Conservation (phyloP, 2,888 invertebrate species). For the Netelia inedita region DNA sequence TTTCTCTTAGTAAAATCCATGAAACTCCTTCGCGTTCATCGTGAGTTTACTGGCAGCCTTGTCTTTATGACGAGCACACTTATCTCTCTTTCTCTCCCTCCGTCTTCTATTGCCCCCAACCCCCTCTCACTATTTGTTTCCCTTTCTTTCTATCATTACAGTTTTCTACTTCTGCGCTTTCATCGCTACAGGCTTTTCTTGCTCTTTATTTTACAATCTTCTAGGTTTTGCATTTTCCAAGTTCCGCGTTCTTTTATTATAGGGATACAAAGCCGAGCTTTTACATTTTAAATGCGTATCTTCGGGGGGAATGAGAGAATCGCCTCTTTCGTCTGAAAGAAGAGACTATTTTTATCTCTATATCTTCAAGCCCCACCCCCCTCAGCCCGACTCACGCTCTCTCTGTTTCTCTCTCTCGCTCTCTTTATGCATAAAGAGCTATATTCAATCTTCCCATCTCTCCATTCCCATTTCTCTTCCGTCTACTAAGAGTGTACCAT, state of each 20-base stretch:
- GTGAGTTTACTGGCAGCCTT: constrained; percentile 25
- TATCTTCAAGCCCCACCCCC: too few species aligned
- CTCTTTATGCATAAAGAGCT: constrained; percentile 58
- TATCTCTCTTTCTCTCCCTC: constrained; percentile 6
- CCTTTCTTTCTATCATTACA: constrained; percentile 5
- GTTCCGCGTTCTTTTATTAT: constrained; percentile 22
- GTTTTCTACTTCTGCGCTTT: constrained; percentile 22
- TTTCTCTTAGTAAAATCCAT: constrained; percentile 6
- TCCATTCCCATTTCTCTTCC: constrained; percentile 9
- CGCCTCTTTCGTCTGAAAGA: constrained; percentile 45
- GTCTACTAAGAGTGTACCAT: constrained; percentile 7
- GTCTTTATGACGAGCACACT: neutral
- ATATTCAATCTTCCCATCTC: constrained; percentile 30
- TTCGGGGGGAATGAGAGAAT: constrained; percentile 25
- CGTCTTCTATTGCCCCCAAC: too few species aligned
- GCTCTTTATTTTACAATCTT: constrained; percentile 25
- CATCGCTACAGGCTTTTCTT: constrained; percentile 3
- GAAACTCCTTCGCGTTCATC: constrained; percentile 38
- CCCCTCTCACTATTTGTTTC: constrained; percentile 18
- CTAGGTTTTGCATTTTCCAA: constrained; percentile 14
- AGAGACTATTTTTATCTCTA: constrained; percentile 2
- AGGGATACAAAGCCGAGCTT: constrained; percentile 38
- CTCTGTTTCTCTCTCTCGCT: neutral
- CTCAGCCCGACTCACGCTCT: too few species aligned
- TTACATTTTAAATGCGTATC: constrained; percentile 51